Base-by-base conservation (phyloP, 2,797 vertebrate genomes). In the Atherinosoma microstoma region DNA sequence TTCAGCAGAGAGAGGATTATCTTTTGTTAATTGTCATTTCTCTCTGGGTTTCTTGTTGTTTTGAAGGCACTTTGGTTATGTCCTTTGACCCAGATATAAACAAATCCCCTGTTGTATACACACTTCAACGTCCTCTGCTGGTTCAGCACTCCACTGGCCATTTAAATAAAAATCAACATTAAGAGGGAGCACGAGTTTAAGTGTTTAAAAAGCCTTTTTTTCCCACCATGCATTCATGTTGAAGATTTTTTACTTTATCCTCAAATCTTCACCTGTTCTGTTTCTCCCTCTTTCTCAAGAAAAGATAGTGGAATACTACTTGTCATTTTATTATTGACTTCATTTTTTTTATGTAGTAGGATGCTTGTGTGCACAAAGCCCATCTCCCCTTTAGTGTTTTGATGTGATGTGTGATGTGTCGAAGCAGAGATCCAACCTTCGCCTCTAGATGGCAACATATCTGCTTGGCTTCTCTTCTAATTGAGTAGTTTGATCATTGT, bases 371-470 rank as follows among this genome's bases (percentile, higher is more conserved):
- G 30, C 29, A 70, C 42, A 10, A 57, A 36, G 47, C 49, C 18
- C 61, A 40, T 78, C 64, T 34, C 22, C 42, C n/a, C 7, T 36
- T 2, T 22, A 27, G 49, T 66, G 36, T 47, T 11, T 22, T 49
- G n/a, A 22, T 1, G 2, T 22, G 24, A 27, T n/a, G n/a, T 49
- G n/a, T 49, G 45, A 49, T 49, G 6, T 6, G 20, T 49, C 8
- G 18, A 32, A 53, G 24, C 10, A 49, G 32, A 56, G n/a, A 2
- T 77, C 42, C 22, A 16, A 7, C 10, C 49, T 67, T 63, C 1
- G 2, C 87, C 93, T 90, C 87, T 91, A 91, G 93, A 87, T 92
- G 93, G 93, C 79, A 88, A 83, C 82, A 91, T 22, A 86, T 80
- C 22, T 20, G 16, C 86, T 89, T 70, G 47, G 15, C 65, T 70